Base-by-base conservation (phyloP, 2,113 vertebrate genomes). In the Brienomyrus brachyistius region DNA sequence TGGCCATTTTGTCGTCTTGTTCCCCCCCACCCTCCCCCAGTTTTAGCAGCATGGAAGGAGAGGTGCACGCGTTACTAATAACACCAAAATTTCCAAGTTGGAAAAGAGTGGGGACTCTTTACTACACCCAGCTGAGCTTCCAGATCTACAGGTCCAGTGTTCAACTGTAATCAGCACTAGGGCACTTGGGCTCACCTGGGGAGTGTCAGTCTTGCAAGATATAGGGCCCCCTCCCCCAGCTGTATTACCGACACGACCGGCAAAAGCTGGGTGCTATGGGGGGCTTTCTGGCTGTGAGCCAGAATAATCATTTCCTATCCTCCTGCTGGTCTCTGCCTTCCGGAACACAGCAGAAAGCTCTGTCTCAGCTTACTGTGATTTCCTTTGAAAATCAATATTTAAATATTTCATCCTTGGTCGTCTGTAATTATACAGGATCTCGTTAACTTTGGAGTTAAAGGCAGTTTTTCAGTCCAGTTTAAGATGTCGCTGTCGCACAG, bases 161-260 rank as follows among this genome's bases (percentile, higher is more conserved):
- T 1, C 23, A 66, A 11, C 62, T 27, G 62, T 13, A 31, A 13
- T n/a, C 62, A 70, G 62, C n/a, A 19, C 35, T 77, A 88, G 90
- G 90, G 93, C 90, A 92, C 92, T 85, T 85, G 91, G 91, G 93
- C 94, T 94, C 93, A 93, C 89, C 91, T n/a, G 1, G 31, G 11
- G 74, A 43, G 17, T 6, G 31, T 40, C 35, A 80, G 91, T 43
- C 52, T 88, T 56, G 74, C 43, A 35, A 43, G 35, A 80, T 80
- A 7, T 80, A 2, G 74, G 74, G 4, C 92, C 92, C 93, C 80
- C 92, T 91, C 91, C 91, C 90, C 92, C 90, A 92, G 10, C 13
- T n/a, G 89, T 17, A 19, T 43, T 27, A 47, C n/a, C n/a, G n/a
- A 21, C 45, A n/a, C 70, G 27, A 77, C 10, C 43, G 1, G 66